Conservation (phyloP, 2,888 invertebrate genomes). For the Microctonus aethiopoides region DNA sequence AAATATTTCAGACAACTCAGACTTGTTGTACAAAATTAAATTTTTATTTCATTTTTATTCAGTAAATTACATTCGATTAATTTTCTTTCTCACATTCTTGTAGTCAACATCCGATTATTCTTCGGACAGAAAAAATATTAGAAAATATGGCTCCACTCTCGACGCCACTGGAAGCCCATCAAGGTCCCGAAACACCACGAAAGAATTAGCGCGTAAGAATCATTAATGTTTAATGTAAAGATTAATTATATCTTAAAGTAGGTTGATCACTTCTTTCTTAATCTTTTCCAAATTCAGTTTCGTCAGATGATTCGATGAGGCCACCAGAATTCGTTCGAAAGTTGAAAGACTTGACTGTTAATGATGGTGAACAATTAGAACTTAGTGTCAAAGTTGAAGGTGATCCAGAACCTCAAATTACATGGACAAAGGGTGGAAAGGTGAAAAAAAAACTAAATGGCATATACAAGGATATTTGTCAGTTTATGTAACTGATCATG, state of each 20-base stretch:
- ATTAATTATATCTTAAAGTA: not conserved
- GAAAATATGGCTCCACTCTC: slow-evolving; percentile 77
- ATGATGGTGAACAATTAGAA: slow-evolving; percentile 88
- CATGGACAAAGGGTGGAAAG: slow-evolving; percentile 90
- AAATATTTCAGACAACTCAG: not conserved
- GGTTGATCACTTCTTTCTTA: not conserved
- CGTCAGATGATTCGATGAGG: slow-evolving; percentile 89
- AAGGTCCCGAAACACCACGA: slow-evolving; percentile 88
- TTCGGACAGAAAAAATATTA: slow-evolving; percentile 69
- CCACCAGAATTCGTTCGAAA: slow-evolving; percentile 86
- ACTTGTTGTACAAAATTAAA: not conserved
- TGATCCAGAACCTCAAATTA: slow-evolving; percentile 92
- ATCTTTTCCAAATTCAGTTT: slow-evolving; percentile 68
- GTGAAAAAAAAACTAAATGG: slow-evolving; percentile 55
- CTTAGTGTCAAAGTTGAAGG: slow-evolving; percentile 87
- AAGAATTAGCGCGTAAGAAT: slow-evolving; percentile 84
- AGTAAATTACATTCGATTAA: not conserved
- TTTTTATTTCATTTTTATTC: not conserved
- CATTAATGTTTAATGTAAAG: not conserved
- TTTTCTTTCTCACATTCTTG: slow-evolving; percentile 15
- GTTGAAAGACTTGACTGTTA: slow-evolving; percentile 79
- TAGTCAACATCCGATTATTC: slow-evolving; percentile 50
- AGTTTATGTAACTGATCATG: not conserved
- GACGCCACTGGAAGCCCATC: slow-evolving; percentile 85
- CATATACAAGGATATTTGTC: not conserved